Evolutionary conservation across 1,140 invertebrate species (phyloP), one percentile per base, ranked within the genome.

Genomic region (Harlomillsia oculata): DNA sequence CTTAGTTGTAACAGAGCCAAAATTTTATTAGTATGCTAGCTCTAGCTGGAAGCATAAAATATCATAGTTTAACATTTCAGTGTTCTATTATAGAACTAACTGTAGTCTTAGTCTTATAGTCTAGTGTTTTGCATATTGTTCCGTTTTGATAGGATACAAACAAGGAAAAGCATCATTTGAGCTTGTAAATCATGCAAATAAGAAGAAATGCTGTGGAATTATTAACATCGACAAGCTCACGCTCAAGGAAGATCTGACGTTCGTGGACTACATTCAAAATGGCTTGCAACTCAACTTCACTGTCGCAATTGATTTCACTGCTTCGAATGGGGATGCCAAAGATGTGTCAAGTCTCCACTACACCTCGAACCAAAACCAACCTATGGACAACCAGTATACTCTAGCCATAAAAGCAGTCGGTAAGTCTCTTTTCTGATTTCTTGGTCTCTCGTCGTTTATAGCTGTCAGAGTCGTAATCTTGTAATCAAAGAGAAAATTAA

Each of bases 241-340:
- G 14, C 44, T 63, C 14, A 44, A 60, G 21, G 49, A 60, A 37
- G 55, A 62, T 26, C 53, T 57, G 26, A 49, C 63, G 13, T 59
- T 58, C 18, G 29, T 59, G 40, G 59, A 64, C 62, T 72, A 37
- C 67, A 70, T 61, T 68, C 69, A 70, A 71, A 52, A 74, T 63
- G 76, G 76, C 34, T 76, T 74, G 5, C 71, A 80, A 66, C 66
- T 82, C 11, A 72, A 80, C 67, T 81, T 76, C 64, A 78, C 77
- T n/a, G 76, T 82, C 50, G 77, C 78, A 14, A 71, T 81, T 29
- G 80, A 81, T 68, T 82, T 81, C 62, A 81, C 80, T 13, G 76
- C 76, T 8, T 81, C 79, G 1, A 82, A 82, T 70, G 77, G 79
- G 2, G 71, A 78, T 57, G 77, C 78, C n/a, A 67, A 70, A 39